phyloP scores from a whole-genome alignment of 2,113 vertebrate genomes.

The Elgaria multicarinata region DNA sequence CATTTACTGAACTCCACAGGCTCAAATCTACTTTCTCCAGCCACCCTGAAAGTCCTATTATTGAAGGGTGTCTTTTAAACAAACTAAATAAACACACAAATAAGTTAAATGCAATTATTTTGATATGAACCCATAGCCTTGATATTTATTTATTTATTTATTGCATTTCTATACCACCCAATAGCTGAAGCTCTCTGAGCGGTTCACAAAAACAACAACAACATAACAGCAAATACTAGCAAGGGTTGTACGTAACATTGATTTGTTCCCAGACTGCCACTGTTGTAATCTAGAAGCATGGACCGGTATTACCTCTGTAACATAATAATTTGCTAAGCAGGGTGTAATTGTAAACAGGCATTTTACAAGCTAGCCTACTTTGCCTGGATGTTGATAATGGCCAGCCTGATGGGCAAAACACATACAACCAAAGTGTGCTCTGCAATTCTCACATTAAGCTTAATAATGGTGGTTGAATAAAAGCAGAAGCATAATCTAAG shows the following conservation, averaged over 20 bases:
- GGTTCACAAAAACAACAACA: too few species aligned
- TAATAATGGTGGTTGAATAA: background rate
- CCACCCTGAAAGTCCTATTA: background rate
- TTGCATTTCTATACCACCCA: too few species aligned
- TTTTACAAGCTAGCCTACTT: background rate
- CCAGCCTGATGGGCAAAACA: background rate
- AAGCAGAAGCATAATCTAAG: background rate
- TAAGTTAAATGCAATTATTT: background rate
- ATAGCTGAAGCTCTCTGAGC: too few species aligned
- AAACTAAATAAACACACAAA: background rate
- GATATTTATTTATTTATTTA: too few species aligned
- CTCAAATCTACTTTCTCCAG: background rate
- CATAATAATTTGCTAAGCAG: conserved; percentile 1
- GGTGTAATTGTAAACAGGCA: background rate
- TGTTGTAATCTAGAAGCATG: background rate
- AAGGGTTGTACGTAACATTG: background rate
- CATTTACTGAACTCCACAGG: background rate
- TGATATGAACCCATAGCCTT: background rate
- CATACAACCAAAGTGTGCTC: background rate
- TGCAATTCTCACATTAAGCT: background rate
- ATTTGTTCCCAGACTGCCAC: background rate
- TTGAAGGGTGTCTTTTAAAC: background rate
- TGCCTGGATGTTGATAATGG: background rate
- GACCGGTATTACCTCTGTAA: background rate
- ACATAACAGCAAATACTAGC: background rate